Evolutionary conservation across 2,888 invertebrate species (phyloP).

Genomic region (Rotaria macrura): DNA sequence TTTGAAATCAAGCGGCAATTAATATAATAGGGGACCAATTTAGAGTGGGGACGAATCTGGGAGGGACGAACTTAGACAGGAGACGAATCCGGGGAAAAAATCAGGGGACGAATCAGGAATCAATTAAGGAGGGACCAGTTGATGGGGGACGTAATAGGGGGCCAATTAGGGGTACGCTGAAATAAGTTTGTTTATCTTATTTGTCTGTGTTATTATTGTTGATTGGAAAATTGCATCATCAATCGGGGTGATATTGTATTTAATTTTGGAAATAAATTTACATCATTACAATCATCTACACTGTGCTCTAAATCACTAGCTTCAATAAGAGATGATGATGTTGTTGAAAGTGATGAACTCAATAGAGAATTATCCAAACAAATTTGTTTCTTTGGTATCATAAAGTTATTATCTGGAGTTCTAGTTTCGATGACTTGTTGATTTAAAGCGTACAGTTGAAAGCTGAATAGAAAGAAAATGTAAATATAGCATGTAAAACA

Average conservation of each 20-base stretch:
- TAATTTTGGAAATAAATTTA: background rate
- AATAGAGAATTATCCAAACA: background rate
- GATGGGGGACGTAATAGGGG: too few species aligned
- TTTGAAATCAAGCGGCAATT: too few species aligned
- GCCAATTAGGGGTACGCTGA: too few species aligned
- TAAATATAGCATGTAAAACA: background rate
- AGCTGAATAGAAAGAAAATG: background rate
- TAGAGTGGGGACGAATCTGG: too few species aligned
- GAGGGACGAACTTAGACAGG: too few species aligned
- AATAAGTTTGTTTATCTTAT: too few species aligned
- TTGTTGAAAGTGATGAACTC: background rate
- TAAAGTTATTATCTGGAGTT: background rate
- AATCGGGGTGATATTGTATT: background rate
- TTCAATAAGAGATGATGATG: background rate
- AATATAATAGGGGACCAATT: too few species aligned
- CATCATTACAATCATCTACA: background rate
- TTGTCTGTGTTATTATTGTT: background rate
- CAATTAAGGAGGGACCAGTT: too few species aligned
- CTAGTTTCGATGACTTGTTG: background rate
- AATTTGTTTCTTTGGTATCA: background rate
- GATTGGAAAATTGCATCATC: background rate
- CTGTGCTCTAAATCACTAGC: background rate
- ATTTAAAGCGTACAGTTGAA: background rate
- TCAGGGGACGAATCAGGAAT: too few species aligned
- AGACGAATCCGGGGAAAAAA: too few species aligned